Evolutionary conservation across 2,888 invertebrate species (phyloP).

Genomic region (Oxytorus armatus): DNA sequence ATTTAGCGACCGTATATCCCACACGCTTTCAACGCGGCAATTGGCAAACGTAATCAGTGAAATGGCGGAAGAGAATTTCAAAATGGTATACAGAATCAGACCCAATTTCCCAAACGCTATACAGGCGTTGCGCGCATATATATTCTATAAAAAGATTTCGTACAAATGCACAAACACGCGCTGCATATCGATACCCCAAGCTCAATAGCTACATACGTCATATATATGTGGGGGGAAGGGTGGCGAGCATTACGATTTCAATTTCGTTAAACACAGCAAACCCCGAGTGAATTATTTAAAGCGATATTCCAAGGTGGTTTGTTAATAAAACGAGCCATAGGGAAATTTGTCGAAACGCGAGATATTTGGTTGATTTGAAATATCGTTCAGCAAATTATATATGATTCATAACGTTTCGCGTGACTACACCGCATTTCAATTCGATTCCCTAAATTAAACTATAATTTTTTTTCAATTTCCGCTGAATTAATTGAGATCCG

Average conservation of each 20-base stretch:
- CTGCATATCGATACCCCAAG: conserved; percentile 46
- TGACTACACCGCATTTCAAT: not conserved
- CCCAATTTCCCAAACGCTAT: conserved; percentile 47
- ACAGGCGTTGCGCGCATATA: conserved; percentile 1
- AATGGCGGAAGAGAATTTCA: conserved; percentile 40
- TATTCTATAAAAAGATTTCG: not conserved
- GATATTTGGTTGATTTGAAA: conserved; percentile 29
- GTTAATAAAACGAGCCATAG: conserved; percentile 39
- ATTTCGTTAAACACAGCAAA: conserved; percentile 47
- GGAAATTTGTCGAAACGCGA: conserved; percentile 29
- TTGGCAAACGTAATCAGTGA: conserved; percentile 58
- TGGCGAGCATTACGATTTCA: conserved; percentile 41
- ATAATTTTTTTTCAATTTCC: conserved; percentile 2
- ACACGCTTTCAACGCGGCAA: conserved; percentile 32
- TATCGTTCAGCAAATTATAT: conserved; percentile 7
- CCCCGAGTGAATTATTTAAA: conserved; percentile 41
- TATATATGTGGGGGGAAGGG: conserved; percentile 14
- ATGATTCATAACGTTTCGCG: conserved; percentile 4
- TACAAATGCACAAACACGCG: conserved; percentile 51
- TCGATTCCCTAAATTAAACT: not conserved
- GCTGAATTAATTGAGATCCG: not conserved
- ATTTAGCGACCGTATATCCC: not conserved
- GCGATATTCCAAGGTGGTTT: conserved; percentile 26
- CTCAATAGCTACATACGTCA: conserved; percentile 27
- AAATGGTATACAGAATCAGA: conserved; percentile 43